A percentile compares a stretch with the other conserved stretches of the same genome.
Conservation (phyloP, 2,888 invertebrate genomes). For the Adela reaumurella region DNA sequence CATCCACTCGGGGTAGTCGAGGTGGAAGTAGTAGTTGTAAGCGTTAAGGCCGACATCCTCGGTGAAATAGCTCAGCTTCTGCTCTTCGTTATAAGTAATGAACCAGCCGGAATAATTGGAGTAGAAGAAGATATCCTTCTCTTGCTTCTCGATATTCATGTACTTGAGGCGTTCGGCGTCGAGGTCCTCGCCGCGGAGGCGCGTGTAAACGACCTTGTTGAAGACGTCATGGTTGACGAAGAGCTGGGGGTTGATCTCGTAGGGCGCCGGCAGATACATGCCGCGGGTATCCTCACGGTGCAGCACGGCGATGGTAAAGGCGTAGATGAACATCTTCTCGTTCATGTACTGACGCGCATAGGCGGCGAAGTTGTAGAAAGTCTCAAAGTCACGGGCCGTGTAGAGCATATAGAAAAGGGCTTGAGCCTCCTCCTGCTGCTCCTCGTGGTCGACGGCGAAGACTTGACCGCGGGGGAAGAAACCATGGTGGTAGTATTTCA, state of each 20-base stretch:
- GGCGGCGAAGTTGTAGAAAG: slow-evolving; percentile 55
- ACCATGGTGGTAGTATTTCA: slow-evolving; percentile 30
- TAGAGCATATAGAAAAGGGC: slow-evolving; percentile 50
- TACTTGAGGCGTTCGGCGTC: slow-evolving; percentile 12
- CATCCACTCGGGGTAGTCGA: slow-evolving; percentile 56
- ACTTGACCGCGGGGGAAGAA: slow-evolving; percentile 26
- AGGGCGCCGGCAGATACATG: slow-evolving; percentile 55
- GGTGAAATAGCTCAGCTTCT: slow-evolving; percentile 58
- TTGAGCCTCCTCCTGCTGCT: slow-evolving; percentile 21
- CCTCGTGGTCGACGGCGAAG: slow-evolving; percentile 22
- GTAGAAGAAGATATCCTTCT: slow-evolving; percentile 25
- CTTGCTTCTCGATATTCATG: slow-evolving; percentile 15
- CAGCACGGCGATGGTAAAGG: slow-evolving; percentile 50
- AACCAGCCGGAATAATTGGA: slow-evolving; percentile 50
- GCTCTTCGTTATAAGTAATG: slow-evolving; percentile 39
- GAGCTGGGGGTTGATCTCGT: slow-evolving; percentile 61
- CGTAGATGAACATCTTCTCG: slow-evolving; percentile 59
- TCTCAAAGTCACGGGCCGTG: slow-evolving; percentile 58
- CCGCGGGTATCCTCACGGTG: slow-evolving; percentile 51
- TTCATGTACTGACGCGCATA: slow-evolving; percentile 59
- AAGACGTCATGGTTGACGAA: slow-evolving; percentile 59
- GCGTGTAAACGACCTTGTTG: slow-evolving; percentile 46
- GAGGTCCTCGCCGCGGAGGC: slow-evolving; percentile 23
- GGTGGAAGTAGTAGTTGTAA: slow-evolving; percentile 52
- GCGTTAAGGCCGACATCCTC: slow-evolving; percentile 63